Conservation (phyloP, 2,113 vertebrate species). For the Crypturellus undulatus region DNA sequence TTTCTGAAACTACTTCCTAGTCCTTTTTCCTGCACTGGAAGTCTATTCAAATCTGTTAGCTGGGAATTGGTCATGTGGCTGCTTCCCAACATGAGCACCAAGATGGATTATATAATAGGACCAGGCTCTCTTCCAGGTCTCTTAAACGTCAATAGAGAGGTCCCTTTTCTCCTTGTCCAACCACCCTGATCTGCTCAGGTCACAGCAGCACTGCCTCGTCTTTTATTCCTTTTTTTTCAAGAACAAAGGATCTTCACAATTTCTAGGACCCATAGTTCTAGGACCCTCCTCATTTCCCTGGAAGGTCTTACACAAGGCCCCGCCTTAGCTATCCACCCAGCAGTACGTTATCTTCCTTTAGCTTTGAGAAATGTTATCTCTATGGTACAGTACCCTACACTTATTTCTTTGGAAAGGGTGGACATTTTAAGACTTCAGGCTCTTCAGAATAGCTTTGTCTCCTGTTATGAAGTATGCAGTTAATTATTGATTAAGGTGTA, state of each 20-base stretch:
- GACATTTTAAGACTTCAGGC: background rate
- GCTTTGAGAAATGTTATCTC: background rate
- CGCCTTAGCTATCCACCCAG: background rate
- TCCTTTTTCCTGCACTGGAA: background rate
- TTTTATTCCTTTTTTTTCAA: background rate
- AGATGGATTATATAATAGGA: background rate
- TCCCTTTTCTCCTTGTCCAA: background rate
- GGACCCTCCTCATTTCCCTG: background rate
- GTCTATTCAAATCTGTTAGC: background rate
- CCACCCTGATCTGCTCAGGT: background rate
- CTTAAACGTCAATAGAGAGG: background rate
- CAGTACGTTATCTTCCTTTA: background rate
- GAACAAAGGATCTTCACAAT: background rate
- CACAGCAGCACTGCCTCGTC: background rate
- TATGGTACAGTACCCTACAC: background rate
- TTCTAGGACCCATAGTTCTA: background rate
- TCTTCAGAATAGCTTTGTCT: background rate
- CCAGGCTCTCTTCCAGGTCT: background rate
- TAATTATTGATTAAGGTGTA: background rate
- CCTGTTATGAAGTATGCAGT: background rate
- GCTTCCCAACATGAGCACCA: background rate
- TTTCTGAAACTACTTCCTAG: background rate
- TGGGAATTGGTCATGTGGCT: background rate
- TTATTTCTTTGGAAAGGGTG: background rate
- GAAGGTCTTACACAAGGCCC: background rate